Conservation (phyloP, 1,140 invertebrate genomes). For the Drosophila littoralis region DNA sequence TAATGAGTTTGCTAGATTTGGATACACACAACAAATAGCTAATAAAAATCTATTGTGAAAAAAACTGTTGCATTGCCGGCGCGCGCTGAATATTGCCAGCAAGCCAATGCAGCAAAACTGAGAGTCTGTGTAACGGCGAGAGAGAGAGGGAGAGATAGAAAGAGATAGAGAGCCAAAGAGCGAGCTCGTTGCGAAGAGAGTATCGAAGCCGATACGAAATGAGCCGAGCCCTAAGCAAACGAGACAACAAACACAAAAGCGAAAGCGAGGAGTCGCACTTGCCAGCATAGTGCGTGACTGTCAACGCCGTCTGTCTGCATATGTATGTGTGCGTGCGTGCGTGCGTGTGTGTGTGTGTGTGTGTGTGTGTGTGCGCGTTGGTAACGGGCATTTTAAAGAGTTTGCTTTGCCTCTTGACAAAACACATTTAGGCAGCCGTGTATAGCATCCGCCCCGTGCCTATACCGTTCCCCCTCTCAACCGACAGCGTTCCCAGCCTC, state of each 20-base stretch:
- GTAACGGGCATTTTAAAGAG: constrained; percentile 66
- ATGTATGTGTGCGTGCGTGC: constrained; percentile 14
- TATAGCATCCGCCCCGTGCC: constrained; percentile 29
- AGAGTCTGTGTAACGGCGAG: not conserved
- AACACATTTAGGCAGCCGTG: constrained; percentile 53
- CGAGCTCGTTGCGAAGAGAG: not conserved
- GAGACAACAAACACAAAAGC: constrained; percentile 76
- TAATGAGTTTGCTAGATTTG: constrained; percentile 70
- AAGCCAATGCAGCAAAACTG: constrained; percentile 1
- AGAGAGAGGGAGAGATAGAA: not conserved
- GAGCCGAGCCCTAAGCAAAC: constrained; percentile 40
- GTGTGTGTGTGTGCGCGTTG: constrained; percentile 17
- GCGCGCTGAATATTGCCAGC: constrained; percentile 58
- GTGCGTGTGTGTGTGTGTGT: constrained; percentile 11
- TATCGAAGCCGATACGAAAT: constrained; percentile 36
- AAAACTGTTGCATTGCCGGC: constrained; percentile 79
- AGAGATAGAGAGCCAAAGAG: too few relatives aligned
- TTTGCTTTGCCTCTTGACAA: constrained; percentile 56
- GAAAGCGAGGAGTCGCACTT: constrained; percentile 64
- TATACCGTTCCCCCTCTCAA: not conserved
- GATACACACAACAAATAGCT: constrained; percentile 44
- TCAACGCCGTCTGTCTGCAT: constrained; percentile 7
- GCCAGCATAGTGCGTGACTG: constrained; percentile 44
- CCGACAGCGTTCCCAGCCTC: not conserved
- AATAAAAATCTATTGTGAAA: constrained; percentile 70